Evolutionary conservation across 2,113 vertebrate species (phyloP).

Genomic region (Triplophysa rosa): DNA sequence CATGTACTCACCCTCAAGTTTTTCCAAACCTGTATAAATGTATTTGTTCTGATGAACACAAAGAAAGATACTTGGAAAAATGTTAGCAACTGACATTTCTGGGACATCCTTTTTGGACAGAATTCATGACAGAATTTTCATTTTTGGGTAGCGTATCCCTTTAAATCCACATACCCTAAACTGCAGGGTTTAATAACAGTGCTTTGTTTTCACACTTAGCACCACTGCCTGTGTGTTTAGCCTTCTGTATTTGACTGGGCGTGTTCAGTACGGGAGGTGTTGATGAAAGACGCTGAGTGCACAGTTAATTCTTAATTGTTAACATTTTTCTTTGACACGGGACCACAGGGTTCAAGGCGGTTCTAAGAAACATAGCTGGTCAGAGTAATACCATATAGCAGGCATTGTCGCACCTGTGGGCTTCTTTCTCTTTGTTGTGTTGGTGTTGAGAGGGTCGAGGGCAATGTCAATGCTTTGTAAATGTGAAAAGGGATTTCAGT

Average conservation of each 20-base stretch:
- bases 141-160: too few species aligned
- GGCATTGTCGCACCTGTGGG: neutral
- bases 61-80: too few species aligned
- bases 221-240: slow-evolving; percentile 15
- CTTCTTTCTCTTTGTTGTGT: slow-evolving; percentile 28
- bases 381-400: slow-evolving; percentile 22
- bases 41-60: too few species aligned
- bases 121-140: too few species aligned
- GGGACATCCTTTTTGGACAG: too few species aligned
- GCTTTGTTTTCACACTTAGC: slow-evolving; percentile 30
- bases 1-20: too few species aligned
- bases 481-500: slow-evolving; percentile 58
- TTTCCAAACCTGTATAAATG: too few species aligned
- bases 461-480: slow-evolving; percentile 47
- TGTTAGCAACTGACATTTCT: too few species aligned
- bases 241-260: slow-evolving; percentile 23
- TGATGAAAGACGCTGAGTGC: slow-evolving; percentile 21
- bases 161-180: neutral
- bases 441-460: slow-evolving; percentile 32
- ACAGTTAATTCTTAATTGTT: slow-evolving; percentile 30
- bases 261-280: slow-evolving; percentile 24
- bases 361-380: slow-evolving; percentile 7
- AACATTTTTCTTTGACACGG: slow-evolving; percentile 32
- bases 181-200: slow-evolving; percentile 1
- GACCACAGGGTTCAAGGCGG: slow-evolving; percentile 15